Base-by-base conservation (phyloP, 2,888 invertebrate genomes). In the Nymphalis polychloros region DNA sequence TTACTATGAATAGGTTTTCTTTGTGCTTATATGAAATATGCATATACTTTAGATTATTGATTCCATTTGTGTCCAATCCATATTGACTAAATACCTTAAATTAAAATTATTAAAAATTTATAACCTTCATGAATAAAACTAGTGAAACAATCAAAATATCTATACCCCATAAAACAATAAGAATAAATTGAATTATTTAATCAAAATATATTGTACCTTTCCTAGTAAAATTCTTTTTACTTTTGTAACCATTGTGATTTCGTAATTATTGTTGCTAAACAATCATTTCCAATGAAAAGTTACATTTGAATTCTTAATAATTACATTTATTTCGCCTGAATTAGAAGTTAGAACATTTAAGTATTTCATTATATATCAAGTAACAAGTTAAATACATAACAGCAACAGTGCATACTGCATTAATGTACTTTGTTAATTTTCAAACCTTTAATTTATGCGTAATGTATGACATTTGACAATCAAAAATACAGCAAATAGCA, bases 1-100 rank as follows among this genome's bases (percentile, higher is more conserved):
- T 70, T 13, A 89, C 72, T 27, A 75, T 70, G 74, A 83, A 89
- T 67, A 76, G 76, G 59, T 77, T 84, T 74, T 86, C 84, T 73
- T 81, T 78, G 71, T 89, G 87, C 68, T 82, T 84, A 73, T 90
- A 87, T 23, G 78, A 73, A 69, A 88, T 71, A 35, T 82, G 78
- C 27, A 84, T 55, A 67, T 80, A 79, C 66, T 78, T 81, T 16
- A 71, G 62, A 47, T 68, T 81, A 70, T 76, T 81, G 48, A 77
- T 48, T 41, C 64, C 27, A 61, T 67, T 61, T 55, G 64, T 72
- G 41, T 68, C 61, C 20, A 60, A 57, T 57, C 57, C 23, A 23
- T 64, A 50, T 19, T 68, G 61, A 50, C 53, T 69, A 23, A 57
- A 35, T 1, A 69, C 59, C 75, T 75, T 49, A 52, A 55, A 73